Evolutionary conservation across 2,113 vertebrate species (phyloP), one percentile per base, ranked within the genome.

Genomic region (Origma solitaria): DNA sequence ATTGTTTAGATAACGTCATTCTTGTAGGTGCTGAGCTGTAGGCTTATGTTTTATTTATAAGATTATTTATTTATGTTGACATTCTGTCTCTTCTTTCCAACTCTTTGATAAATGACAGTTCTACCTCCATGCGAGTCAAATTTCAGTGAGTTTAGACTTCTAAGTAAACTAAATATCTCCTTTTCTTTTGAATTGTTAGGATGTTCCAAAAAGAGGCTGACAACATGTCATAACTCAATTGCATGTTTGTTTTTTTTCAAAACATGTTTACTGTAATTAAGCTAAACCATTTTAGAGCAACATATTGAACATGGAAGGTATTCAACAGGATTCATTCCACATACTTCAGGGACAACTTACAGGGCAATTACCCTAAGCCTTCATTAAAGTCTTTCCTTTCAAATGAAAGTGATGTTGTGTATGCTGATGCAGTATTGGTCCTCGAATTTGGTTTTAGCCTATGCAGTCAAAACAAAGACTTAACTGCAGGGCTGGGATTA

Each of bases 41-140:
- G 81, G 49, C 81, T 90, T 94, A 97, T 97, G 79, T 95, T 94
- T 96, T 95, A 95, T 97, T 97, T 96, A 96, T 95, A 90, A 64
- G 84, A 85, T 97, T 92, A 97, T 50, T 97, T 95, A 97, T 97
- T 97, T 95, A 95, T 96, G 91, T 84, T 84, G 85, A 37, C 6
- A 5, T 82, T 95, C 77, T 78, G 90, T 95, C 92, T 97, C 93
- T 92, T 92, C 88, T 97, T 97, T 97, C 96, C 81, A 75, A 82
- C 30, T 72, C 45, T 81, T 79, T 75, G 50, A 44, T 66, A 96
- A 95, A 78, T 91, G 87, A 87, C 91, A 83, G 75, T 91, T 91
- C 81, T 90, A 38, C 56, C 53, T 72, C 38, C 42, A 7, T 45
- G 77, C 6, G 83, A 92, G 37, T 94, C 86, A 91, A 89, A 92